These are phyloP conservation scores for Lathamus discolor DNA, from an alignment of 2,113 vertebrate genomes.

Conservation along the genomic window DNA sequence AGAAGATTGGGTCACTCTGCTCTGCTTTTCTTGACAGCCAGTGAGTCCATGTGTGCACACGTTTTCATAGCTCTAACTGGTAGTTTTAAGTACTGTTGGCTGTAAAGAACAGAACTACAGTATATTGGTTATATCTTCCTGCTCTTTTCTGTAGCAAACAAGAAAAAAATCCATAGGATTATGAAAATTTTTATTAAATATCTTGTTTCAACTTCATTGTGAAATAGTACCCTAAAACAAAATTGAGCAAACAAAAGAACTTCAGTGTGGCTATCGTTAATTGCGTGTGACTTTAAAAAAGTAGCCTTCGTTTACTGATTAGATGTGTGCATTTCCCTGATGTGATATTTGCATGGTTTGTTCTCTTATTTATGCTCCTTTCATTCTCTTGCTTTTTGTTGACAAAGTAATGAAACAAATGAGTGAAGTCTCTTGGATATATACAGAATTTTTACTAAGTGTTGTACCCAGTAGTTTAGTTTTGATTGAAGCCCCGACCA, in stretches of 20 bases:
- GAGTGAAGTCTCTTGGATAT: not conserved
- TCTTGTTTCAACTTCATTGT: not conserved
- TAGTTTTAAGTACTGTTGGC: not conserved
- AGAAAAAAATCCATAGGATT: not conserved
- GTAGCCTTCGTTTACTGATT: not conserved
- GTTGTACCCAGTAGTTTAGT: not conserved
- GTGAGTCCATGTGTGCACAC: fast-evolving
- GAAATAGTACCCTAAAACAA: not conserved
- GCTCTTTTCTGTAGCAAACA: not conserved
- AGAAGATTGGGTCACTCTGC: not conserved
- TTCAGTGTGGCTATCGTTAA: not conserved
- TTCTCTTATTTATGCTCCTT: not conserved
- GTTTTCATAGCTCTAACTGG: not conserved
- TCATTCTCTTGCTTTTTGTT: not conserved
- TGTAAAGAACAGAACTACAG: not conserved
- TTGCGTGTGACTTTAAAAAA: not conserved
- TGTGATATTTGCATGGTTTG: not conserved
- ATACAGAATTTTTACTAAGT: not conserved
- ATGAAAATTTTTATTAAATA: not conserved
- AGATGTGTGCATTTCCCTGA: not conserved
- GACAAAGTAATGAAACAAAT: not conserved
- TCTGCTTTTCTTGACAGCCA: not conserved
- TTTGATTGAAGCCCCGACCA: not conserved
- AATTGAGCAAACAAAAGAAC: not conserved
- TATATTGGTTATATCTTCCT: not conserved